A percentile compares a stretch with the other conserved stretches of the same genome.
Conservation (phyloP, 2,797 vertebrate species). For the Leptodactylus fallax region DNA sequence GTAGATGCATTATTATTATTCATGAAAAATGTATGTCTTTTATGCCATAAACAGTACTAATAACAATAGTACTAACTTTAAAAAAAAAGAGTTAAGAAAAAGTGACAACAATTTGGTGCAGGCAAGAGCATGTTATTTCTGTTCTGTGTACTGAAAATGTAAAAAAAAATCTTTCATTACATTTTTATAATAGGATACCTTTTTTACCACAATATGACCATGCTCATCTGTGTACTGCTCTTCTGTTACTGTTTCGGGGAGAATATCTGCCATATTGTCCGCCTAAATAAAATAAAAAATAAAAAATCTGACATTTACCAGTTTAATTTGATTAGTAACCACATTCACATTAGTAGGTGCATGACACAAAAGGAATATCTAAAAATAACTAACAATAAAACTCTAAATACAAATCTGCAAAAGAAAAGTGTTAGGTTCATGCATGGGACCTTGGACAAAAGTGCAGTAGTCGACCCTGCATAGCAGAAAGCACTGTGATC, state of each 20-base stretch:
- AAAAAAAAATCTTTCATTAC: too few species aligned
- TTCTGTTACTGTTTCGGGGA: slow-evolving; percentile 88
- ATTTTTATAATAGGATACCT: slow-evolving; percentile 76
- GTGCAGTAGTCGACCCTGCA: background rate
- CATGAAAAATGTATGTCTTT: too few species aligned
- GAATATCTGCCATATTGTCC: slow-evolving; percentile 88
- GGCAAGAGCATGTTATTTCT: too few species aligned
- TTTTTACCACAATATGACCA: slow-evolving; percentile 92
- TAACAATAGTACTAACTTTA: too few species aligned
- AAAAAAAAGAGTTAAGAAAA: too few species aligned
- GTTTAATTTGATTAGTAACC: background rate
- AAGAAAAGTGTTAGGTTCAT: slow-evolving; percentile 63
- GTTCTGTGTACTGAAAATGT: too few species aligned
- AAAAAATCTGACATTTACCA: slow-evolving; percentile 16
- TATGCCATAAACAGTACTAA: too few species aligned
- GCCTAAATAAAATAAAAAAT: slow-evolving; percentile 77
- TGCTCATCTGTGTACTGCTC: slow-evolving; percentile 92
- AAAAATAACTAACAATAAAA: slow-evolving; percentile 42
- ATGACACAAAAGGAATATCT: slow-evolving; percentile 54
- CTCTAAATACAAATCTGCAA: slow-evolving; percentile 56
- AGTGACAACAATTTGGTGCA: too few species aligned
- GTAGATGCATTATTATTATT: too few species aligned
- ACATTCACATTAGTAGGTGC: slow-evolving; percentile 56
- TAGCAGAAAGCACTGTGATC: slow-evolving; percentile 9
- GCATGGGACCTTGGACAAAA: slow-evolving; percentile 66